A percentile compares a stretch with the other conserved stretches of the same genome.
Conservation (phyloP, 1,140 invertebrate species). For the Caerostris extrusa region DNA sequence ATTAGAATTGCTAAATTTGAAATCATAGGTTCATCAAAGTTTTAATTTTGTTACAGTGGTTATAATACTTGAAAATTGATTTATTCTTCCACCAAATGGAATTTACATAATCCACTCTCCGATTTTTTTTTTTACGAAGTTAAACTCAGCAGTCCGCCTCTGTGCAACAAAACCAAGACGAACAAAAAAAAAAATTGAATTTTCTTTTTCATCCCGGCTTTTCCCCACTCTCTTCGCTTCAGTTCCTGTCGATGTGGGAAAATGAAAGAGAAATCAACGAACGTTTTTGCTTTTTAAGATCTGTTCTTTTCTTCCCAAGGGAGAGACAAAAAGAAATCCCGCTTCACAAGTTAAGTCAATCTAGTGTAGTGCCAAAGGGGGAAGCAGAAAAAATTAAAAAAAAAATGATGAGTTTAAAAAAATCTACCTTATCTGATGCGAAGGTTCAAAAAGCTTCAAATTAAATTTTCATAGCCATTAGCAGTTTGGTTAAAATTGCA, state of each 20-base stretch:
- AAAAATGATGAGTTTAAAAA: background rate
- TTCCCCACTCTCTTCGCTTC: background rate
- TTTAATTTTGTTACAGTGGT: too few species aligned
- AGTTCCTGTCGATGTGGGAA: background rate
- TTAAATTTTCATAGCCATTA: background rate
- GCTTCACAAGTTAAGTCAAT: background rate
- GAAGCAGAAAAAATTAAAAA: background rate
- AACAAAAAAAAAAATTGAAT: background rate
- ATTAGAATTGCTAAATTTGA: too few species aligned
- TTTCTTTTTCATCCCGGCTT: background rate
- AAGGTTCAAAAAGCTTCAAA: background rate
- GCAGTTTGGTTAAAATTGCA: background rate
- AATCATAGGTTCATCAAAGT: too few species aligned
- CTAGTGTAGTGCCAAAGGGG: background rate
- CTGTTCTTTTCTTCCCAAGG: background rate
- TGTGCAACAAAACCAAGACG: background rate
- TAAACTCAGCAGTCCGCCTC: background rate
- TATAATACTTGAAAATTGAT: background rate
- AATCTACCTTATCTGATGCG: background rate
- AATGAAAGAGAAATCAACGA: background rate
- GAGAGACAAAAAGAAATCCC: background rate
- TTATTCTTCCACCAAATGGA: background rate
- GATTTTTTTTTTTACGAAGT: too few species aligned
- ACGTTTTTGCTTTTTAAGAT: background rate
- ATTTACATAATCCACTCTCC: background rate